Evolutionary conservation across 2,113 vertebrate genomes (phyloP).

Genomic region (Apodemus sylvaticus): DNA sequence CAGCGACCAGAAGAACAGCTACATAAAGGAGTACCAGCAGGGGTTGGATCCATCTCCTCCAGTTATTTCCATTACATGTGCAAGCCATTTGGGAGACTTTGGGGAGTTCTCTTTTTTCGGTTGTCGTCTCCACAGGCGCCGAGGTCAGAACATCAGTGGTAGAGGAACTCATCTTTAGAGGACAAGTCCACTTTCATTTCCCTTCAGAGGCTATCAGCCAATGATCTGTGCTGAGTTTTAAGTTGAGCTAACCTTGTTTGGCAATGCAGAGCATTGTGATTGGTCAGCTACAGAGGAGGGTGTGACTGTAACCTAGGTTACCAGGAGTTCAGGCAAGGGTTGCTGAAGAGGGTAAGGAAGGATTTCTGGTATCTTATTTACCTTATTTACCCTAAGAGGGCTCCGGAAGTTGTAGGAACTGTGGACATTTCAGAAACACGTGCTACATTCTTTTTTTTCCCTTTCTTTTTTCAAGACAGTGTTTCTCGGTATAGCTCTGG

Average conservation of each 20-base stretch:
- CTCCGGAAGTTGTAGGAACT: not conserved
- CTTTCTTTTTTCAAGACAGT: no score
- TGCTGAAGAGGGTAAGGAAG: fast-evolving
- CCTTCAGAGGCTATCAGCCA: not conserved
- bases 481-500: no score
- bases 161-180: not conserved
- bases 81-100: no score
- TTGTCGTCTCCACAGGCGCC: no score
- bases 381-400: fast-evolving
- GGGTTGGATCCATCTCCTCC: no score
- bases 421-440: not conserved
- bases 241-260: constrained; percentile 38
- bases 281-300: not conserved
- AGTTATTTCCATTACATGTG: no score
- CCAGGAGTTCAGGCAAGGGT: not conserved
- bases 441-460: not conserved
- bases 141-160: no score
- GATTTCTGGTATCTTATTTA: no score
- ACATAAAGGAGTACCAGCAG: no score
- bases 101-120: no score
- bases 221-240: constrained; percentile 28
- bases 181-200: constrained; percentile 60
- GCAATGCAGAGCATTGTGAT: not conserved
- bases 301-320: not conserved
- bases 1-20: no score